Conservation (phyloP, 2,113 vertebrate genomes). For the Rana temporaria region DNA sequence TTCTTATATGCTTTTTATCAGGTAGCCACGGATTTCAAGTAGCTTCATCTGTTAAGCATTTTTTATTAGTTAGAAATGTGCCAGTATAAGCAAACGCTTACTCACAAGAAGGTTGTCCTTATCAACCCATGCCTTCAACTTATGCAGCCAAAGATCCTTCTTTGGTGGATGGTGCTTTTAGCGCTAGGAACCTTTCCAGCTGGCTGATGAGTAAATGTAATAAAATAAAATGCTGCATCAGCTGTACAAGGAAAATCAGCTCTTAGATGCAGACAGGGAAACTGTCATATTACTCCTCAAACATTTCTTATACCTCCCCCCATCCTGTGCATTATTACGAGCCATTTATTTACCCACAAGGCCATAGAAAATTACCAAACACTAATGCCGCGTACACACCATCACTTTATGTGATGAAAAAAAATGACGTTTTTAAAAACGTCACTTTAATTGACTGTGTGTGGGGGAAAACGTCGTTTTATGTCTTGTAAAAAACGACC, state of each 20-base stretch:
- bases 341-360: background rate
- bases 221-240: conserved; percentile 66
- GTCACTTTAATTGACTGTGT: too few species aligned
- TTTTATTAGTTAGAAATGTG: too few species aligned
- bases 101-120: conserved; percentile 59
- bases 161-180: conserved; percentile 71
- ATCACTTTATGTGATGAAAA: too few species aligned
- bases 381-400: too few species aligned
- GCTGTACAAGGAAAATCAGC: conserved; percentile 60
- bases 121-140: conserved; percentile 51
- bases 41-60: too few species aligned
- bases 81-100: conserved; percentile 9
- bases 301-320: conserved; percentile 29
- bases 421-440: too few species aligned
- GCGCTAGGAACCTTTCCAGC: conserved; percentile 67
- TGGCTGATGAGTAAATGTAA: conserved; percentile 65
- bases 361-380: conserved; percentile 28
- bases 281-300: conserved; percentile 42
- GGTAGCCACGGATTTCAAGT: too few species aligned
- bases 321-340: conserved; percentile 26
- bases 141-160: conserved; percentile 63
- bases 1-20: too few species aligned
- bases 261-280: conserved; percentile 59
- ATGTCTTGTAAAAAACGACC: too few species aligned
- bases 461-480: too few species aligned